Evolutionary conservation across 2,888 invertebrate genomes (phyloP).

Genomic region (Pyrrhosoma nymphula): DNA sequence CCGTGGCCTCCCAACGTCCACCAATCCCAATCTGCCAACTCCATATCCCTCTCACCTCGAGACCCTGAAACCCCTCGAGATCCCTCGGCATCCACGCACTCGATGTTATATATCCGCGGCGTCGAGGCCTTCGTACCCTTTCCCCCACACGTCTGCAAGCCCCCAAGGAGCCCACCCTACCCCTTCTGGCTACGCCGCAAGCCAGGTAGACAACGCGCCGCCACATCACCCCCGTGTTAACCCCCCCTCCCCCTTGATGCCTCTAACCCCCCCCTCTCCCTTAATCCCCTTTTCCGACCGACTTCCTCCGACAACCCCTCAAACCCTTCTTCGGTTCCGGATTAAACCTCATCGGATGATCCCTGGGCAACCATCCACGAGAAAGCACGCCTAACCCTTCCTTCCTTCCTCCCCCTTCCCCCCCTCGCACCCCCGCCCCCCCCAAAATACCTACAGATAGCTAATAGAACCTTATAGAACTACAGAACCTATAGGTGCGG

Average conservation of each 20-base stretch:
- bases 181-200: not conserved
- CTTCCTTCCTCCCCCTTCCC: not conserved
- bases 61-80: constrained; percentile 21
- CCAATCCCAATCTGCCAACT: not conserved
- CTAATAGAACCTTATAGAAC: too few species aligned
- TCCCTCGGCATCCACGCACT: not conserved
- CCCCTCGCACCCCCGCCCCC: not conserved
- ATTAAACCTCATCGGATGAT: constrained; percentile 31
- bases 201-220: not conserved
- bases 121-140: not conserved
- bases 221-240: not conserved
- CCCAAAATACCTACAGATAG: too few species aligned
- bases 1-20: not conserved
- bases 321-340: not conserved
- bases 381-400: too few species aligned
- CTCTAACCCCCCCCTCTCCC: too few species aligned
- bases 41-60: not conserved
- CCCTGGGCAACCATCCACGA: not conserved
- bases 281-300: constrained; percentile 26
- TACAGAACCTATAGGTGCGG: too few species aligned
- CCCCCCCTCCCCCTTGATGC: not conserved
- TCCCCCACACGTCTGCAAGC: not conserved
- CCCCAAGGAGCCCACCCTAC: not conserved
- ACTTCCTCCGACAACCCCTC: not conserved
- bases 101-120: not conserved